These are phyloP conservation scores for Astreopora myriophthalma DNA, from an alignment of 64 coral and sea anemone genomes.

Conservation along the genomic window DNA sequence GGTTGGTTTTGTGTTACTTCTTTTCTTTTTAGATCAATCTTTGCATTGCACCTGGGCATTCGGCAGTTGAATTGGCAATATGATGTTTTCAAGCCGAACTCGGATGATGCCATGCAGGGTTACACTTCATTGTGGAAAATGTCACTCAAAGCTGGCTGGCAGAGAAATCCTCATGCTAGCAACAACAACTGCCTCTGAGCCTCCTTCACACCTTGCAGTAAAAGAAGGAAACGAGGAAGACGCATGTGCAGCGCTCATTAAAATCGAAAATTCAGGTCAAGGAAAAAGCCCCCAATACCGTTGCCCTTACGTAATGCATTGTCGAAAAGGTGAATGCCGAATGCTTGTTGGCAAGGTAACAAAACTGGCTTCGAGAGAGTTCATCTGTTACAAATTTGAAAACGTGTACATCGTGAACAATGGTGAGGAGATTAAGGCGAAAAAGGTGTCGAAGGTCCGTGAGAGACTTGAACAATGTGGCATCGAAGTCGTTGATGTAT, in stretches of 20 bases:
- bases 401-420: slow-evolving; percentile 19
- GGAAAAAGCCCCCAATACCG: slow-evolving; percentile 41
- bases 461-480: slow-evolving; percentile 31
- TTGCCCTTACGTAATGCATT: slow-evolving; percentile 61
- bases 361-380: slow-evolving; percentile 22
- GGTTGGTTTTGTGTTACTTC: not conserved
- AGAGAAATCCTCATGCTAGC: slow-evolving; percentile 55
- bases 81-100: not conserved
- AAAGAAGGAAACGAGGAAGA: slow-evolving; percentile 4
- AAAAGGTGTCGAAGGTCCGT: slow-evolving; percentile 48
- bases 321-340: slow-evolving; percentile 1
- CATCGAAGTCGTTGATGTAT: slow-evolving; percentile 64
- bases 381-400: slow-evolving; percentile 74
- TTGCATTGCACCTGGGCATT: too few relatives aligned
- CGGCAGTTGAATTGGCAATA: too few relatives aligned
- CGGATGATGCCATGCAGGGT: not conserved
- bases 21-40: too few relatives aligned
- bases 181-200: not conserved
- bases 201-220: slow-evolving; percentile 60
- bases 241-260: slow-evolving; percentile 18
- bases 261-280: slow-evolving; percentile 12
- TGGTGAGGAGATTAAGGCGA: slow-evolving; percentile 45
- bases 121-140: slow-evolving; percentile 5
- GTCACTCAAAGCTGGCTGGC: slow-evolving; percentile 24
- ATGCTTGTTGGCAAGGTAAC: slow-evolving; percentile 40